These are phyloP conservation scores for Alligator mississippiensis DNA, from an alignment of 2,113 vertebrate species.

Conservation along the genomic window DNA sequence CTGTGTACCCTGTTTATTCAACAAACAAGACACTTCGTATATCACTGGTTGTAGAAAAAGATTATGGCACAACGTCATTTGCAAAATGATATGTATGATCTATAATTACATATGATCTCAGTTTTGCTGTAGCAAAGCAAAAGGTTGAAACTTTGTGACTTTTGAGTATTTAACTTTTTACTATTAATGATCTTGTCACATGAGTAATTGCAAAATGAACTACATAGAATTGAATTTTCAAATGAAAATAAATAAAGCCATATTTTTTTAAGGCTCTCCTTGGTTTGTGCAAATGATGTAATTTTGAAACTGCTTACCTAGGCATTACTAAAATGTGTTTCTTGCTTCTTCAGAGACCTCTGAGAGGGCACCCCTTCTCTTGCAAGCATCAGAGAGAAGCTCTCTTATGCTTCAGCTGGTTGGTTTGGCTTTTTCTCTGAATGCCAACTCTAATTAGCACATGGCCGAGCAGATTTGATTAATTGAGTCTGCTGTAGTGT, in stretches of 20 bases:
- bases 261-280: background rate
- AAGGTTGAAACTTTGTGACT: background rate
- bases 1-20: background rate
- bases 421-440: background rate
- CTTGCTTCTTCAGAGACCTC: background rate
- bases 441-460: background rate
- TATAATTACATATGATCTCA: background rate
- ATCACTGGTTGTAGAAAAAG: background rate
- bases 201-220: background rate
- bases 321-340: background rate
- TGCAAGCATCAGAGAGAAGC: too few relatives aligned
- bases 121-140: background rate
- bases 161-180: background rate
- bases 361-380: too few relatives aligned
- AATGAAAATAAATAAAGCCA: too few relatives aligned
- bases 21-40: background rate
- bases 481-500: too few relatives aligned
- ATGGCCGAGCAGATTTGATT: too few relatives aligned
- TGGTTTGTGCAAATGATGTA: background rate
- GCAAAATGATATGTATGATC: background rate
- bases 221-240: background rate
- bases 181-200: background rate
- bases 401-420: background rate
- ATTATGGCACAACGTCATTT: background rate
- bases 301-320: background rate